Percentiles rank a stretch among this genome's conserved stretches.
phyloP scores from a whole-genome alignment of 2,113 vertebrate genomes.

The Lamprologus tigripictilis region DNA sequence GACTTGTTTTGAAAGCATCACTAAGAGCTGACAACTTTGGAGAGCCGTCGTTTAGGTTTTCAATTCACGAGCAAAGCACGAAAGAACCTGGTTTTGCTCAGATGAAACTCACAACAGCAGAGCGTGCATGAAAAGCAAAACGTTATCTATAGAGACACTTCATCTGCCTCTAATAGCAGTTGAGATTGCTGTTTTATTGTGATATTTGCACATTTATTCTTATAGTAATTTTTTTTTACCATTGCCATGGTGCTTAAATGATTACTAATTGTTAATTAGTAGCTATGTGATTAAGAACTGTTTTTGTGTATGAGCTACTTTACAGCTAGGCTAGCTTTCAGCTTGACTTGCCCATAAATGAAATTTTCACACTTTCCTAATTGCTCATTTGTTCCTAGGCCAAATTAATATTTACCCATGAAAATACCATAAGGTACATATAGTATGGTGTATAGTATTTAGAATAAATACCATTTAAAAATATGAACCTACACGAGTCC shows the following conservation, averaged over 20 bases:
- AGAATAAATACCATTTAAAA: neutral
- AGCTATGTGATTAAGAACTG: neutral
- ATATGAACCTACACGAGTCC: neutral
- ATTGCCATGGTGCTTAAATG: neutral
- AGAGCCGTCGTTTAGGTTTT: neutral
- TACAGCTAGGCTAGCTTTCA: neutral
- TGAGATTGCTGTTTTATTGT: neutral
- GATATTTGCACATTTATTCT: neutral
- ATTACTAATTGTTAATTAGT: neutral
- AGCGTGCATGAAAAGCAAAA: neutral
- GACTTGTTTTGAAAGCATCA: neutral
- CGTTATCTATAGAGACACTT: neutral
- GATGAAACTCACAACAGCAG: neutral
- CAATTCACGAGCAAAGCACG: neutral
- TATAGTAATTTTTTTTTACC: neutral
- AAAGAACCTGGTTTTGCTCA: neutral
- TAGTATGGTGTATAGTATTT: neutral
- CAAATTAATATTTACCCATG: neutral
- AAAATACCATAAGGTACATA: neutral
- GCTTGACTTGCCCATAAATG: neutral
- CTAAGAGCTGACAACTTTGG: neutral
- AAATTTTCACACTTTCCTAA: neutral
- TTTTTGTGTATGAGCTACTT: neutral
- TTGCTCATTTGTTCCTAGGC: accelerated
- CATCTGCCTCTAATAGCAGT: neutral